phyloP scores from a whole-genome alignment of 2,888 invertebrate genomes.

The Synergus umbraculus region DNA sequence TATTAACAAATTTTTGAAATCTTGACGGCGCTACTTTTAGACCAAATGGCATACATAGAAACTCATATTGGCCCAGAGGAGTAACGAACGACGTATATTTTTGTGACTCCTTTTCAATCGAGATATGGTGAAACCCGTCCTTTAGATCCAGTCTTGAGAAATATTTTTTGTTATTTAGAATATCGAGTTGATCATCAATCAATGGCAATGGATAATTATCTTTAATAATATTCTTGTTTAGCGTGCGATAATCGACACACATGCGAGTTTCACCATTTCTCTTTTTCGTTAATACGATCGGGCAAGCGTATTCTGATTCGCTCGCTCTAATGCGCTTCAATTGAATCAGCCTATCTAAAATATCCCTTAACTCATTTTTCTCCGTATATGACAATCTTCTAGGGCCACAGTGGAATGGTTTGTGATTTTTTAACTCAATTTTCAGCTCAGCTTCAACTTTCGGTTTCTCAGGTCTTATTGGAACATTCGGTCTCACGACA shows the following conservation, averaged over 20 bases:
- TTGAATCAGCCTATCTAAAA: background rate
- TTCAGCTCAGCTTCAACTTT: background rate
- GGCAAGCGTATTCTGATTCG: too few species aligned
- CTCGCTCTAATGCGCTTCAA: background rate
- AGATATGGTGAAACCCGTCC: conserved; percentile 67
- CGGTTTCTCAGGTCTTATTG: too few species aligned
- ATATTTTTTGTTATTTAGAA: conserved; percentile 54
- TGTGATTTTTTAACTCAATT: background rate
- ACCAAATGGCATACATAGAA: conserved; percentile 63
- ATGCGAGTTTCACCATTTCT: conserved; percentile 50
- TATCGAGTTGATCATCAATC: conserved; percentile 38
- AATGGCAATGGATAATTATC: conserved; percentile 23
- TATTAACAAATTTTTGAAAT: too few species aligned
- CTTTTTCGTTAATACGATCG: conserved; percentile 39
- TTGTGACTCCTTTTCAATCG: conserved; percentile 54
- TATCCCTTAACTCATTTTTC: background rate
- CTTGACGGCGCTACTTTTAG: conserved; percentile 55
- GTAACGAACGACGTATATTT: conserved; percentile 63
- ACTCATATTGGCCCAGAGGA: conserved; percentile 63
- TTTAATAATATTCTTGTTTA: conserved; percentile 40
- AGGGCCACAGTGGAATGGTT: background rate
- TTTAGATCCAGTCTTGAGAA: conserved; percentile 65
- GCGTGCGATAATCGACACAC: conserved; percentile 53
- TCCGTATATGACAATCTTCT: background rate
- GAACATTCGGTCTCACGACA: too few species aligned